phyloP scores from a whole-genome alignment of 53 echinoderm and acorn worm genomes.

The Mesocentrotus franciscanus region DNA sequence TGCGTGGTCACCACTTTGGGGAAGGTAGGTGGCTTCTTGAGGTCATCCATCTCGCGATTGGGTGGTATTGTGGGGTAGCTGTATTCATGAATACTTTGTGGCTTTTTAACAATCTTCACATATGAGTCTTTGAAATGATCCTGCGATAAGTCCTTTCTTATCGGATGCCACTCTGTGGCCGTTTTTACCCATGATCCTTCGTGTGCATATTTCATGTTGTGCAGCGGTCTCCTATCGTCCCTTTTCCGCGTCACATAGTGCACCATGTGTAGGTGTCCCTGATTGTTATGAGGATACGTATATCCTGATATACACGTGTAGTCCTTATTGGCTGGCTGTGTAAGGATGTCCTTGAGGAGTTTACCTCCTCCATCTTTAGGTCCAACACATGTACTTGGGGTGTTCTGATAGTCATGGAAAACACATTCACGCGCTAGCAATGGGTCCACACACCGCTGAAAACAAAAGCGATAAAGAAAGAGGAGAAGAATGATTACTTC shows the following conservation, averaged over 20 bases:
- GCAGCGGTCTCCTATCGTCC: constrained; percentile 64
- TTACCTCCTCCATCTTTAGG: constrained; percentile 75
- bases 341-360: constrained; percentile 79
- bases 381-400: constrained; percentile 71
- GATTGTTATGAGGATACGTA: constrained; percentile 82
- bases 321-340: constrained; percentile 79
- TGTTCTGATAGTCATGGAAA: constrained; percentile 87
- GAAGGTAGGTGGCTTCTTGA: constrained; percentile 74
- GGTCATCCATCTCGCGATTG: constrained; percentile 75
- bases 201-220: constrained; percentile 69
- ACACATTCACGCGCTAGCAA: constrained; percentile 71
- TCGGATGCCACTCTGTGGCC: constrained; percentile 87
- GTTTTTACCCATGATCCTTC: constrained; percentile 87
- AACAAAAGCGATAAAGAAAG: background rate
- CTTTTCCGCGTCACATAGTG: constrained; percentile 86
- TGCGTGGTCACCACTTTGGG: constrained; percentile 85
- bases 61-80: constrained; percentile 87
- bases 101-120: constrained; percentile 95
- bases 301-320: constrained; percentile 73
- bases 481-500: background rate
- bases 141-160: constrained; percentile 63
- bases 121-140: constrained; percentile 88
- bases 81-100: constrained; percentile 95
- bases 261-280: constrained; percentile 92
- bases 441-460: constrained; percentile 81